Evolutionary conservation across 1,140 invertebrate species (phyloP).

Genomic region (Elysia chlorotica): DNA sequence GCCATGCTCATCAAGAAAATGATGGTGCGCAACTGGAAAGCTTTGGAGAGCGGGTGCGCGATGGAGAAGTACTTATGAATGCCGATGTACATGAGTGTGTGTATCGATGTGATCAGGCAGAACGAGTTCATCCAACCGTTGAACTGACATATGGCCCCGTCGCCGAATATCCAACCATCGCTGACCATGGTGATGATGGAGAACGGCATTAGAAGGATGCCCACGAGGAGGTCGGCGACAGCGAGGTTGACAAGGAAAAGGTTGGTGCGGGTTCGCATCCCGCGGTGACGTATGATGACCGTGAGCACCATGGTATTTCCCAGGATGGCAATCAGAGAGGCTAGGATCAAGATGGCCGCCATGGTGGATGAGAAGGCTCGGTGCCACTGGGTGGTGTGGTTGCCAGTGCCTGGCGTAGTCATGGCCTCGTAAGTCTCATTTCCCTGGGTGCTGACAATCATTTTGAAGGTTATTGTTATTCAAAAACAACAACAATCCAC

Average conservation of each 20-base stretch:
- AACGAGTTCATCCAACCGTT: constrained; percentile 63
- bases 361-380: constrained; percentile 27
- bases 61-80: constrained; percentile 63
- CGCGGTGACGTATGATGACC: constrained; percentile 56
- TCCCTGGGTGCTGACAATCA: too few species aligned
- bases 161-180: constrained; percentile 58
- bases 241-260: constrained; percentile 64
- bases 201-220: constrained; percentile 61
- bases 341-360: constrained; percentile 26
- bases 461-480: too few species aligned
- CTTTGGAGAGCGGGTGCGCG: constrained; percentile 59
- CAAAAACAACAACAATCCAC: too few species aligned
- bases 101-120: constrained; percentile 63
- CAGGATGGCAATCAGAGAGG: constrained; percentile 28
- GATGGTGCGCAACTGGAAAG: constrained; percentile 58
- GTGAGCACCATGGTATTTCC: constrained; percentile 57
- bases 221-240: constrained; percentile 63
- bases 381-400: too few species aligned
- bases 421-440: too few species aligned
- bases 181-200: constrained; percentile 60
- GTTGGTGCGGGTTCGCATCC: constrained; percentile 64
- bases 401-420: too few species aligned
- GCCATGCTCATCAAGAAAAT: constrained; percentile 61
- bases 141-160: constrained; percentile 53
- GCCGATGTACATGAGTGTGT: constrained; percentile 66